Evolutionary conservation across 1,140 invertebrate species (phyloP).

Genomic region (Sminthurinus signatus): DNA sequence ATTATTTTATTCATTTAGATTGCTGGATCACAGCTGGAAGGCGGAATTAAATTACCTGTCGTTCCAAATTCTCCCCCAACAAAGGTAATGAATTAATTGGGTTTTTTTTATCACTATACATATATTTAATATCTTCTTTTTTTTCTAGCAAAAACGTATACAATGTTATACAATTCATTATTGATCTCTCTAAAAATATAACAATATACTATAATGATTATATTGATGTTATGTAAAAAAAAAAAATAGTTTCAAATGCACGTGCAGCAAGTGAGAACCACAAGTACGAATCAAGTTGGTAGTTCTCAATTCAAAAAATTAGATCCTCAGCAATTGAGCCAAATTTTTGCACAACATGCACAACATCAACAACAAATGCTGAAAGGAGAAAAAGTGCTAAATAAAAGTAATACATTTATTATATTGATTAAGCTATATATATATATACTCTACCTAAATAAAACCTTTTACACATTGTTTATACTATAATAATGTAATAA

Average conservation of each 20-base stretch:
- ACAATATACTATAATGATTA: too few relatives aligned
- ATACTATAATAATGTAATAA: too few relatives aligned
- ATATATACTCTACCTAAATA: too few relatives aligned
- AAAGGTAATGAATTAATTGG: conserved; percentile 2
- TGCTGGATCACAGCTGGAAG: background rate
- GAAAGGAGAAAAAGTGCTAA: conserved; percentile 19
- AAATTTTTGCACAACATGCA: conserved; percentile 8
- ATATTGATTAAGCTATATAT: too few relatives aligned
- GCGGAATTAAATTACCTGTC: conserved; percentile 5
- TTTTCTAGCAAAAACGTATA: too few relatives aligned
- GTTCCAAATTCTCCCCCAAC: conserved; percentile 8
- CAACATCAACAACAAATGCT: conserved; percentile 35
- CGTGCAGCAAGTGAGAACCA: conserved; percentile 28
- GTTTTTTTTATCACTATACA: background rate
- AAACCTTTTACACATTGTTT: too few relatives aligned
- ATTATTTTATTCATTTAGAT: background rate
- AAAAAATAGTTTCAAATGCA: conserved; percentile 40
- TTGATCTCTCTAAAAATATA: too few relatives aligned
- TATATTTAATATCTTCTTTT: too few relatives aligned
- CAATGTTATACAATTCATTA: too few relatives aligned
- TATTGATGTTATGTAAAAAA: too few relatives aligned
- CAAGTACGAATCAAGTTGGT: conserved; percentile 2
- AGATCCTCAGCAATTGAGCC: conserved; percentile 32
- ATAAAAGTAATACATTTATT: too few relatives aligned
- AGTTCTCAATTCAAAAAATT: conserved; percentile 26